Base-by-base conservation (phyloP, 2,888 invertebrate genomes). In the Mimumesa dahlbomi region DNA sequence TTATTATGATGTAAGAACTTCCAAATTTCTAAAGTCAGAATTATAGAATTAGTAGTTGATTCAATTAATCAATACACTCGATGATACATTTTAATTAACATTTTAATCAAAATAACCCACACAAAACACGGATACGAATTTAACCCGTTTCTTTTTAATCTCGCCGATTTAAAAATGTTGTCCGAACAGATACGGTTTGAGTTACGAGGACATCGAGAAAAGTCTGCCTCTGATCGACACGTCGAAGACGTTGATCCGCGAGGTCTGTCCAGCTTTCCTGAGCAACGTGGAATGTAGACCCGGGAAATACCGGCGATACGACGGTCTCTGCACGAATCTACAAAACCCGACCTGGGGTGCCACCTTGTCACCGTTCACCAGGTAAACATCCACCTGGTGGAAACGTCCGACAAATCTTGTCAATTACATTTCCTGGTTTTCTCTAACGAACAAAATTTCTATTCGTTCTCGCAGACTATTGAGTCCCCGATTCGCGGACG, bases 311-410 rank as follows among this genome's bases (percentile, higher is more conserved):
- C 92, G 97, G 13, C 92, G 97, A 19, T 93, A 94, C 81, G 97
- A 97, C 87, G 97, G 97, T 0, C 93, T 97, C 4, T 97, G 97
- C 90, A 97, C 96, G 80, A 97, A 97, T 87, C 90, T 97, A 82
- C 93, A 95, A 70, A 94, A 97, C 89, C 97, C 97, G 0, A 95
- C 96, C 0, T 97, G 97, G 97, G 97, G 97, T 0, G 94, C 97
- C 11, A 93, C 94, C 2, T 94, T 95, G 88, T 93, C 96, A 9
- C 96, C 96, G 0, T 97, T 97, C 90, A 94, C 95, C 81, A 94
- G 97, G 93, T 93, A 91, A 84, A 87, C 85, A n/a, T 19, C 48
- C 16, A 13, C 2, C 34, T 11, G 14, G 5, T 19, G 9, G 18
- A 31, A 18, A 45, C n/a, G 9, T 6, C 0, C n/a, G 21, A 2